A percentile compares a stretch with the other conserved stretches of the same genome.
Evolutionary conservation across 2,113 vertebrate genomes (phyloP).

Genomic region (Gorsachius goisagi): DNA sequence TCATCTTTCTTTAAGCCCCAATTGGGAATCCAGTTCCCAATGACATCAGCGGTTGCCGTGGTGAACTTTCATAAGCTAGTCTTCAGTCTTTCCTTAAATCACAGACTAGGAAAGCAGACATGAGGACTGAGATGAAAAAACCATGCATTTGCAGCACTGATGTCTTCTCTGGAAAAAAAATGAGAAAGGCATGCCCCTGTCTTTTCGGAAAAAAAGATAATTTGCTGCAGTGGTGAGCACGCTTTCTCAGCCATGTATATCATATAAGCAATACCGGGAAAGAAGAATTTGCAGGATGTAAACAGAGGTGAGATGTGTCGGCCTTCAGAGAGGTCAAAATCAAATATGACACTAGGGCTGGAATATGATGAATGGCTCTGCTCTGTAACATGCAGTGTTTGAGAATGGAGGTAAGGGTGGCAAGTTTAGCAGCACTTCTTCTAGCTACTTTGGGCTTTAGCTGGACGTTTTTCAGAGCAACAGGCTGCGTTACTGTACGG

Average conservation of each 20-base stretch:
- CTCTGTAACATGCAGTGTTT: neutral
- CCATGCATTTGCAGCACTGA: neutral
- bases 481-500: fast-evolving
- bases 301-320: neutral
- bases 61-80: conserved; percentile 37
- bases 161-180: neutral
- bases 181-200: neutral
- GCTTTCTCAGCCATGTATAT: neutral
- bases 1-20: neutral
- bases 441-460: neutral
- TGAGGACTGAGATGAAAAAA: neutral
- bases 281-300: neutral
- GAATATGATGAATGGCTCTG: neutral
- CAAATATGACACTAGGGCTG: neutral
- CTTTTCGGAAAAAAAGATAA: neutral
- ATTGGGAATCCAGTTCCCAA: conserved; percentile 6
- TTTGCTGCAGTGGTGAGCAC: neutral
- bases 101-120: neutral
- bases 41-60: conserved; percentile 58
- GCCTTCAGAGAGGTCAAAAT: neutral
- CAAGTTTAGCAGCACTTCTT: neutral
- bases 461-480: neutral
- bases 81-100: conserved; percentile 55
- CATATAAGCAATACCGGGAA: neutral
- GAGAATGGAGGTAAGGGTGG: neutral